A percentile compares a stretch with the other conserved stretches of the same genome.
Evolutionary conservation across 2,888 invertebrate species (phyloP).

Genomic region (Coelinius sp.): DNA sequence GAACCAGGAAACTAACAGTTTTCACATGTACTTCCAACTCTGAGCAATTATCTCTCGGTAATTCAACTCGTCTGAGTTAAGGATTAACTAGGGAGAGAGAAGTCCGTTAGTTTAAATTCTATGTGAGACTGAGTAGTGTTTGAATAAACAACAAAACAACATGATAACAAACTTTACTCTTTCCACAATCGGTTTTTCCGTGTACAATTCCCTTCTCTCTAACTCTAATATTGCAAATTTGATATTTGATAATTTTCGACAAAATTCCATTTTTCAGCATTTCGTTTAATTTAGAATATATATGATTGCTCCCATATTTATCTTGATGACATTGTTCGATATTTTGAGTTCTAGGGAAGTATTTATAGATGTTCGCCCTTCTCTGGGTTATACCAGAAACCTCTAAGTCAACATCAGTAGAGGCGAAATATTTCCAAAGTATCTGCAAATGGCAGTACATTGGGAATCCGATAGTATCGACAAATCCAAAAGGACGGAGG

Average conservation of each 20-base stretch:
- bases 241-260: too few relatives aligned
- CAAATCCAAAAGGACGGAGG: background rate
- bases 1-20: slow-evolving; percentile 23
- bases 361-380: background rate
- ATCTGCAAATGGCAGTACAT: slow-evolving; percentile 17
- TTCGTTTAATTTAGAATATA: too few relatives aligned
- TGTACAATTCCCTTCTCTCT: background rate
- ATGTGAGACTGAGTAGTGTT: slow-evolving; percentile 10
- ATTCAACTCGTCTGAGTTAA: slow-evolving; percentile 14
- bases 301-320: too few relatives aligned
- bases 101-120: slow-evolving; percentile 17
- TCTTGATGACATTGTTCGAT: background rate
- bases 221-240: background rate
- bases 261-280: too few relatives aligned
- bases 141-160: slow-evolving; percentile 4
- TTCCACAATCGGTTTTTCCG: background rate
- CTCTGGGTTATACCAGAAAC: background rate
- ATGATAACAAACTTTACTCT: background rate
- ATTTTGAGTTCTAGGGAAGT: background rate
- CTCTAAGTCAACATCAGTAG: background rate
- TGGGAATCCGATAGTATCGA: slow-evolving; percentile 1
- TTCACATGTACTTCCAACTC: slow-evolving; percentile 17
- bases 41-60: slow-evolving; percentile 13
- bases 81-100: background rate
- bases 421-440: background rate